A percentile compares a stretch with the other conserved stretches of the same genome.
Conservation (phyloP, 2,113 vertebrate species). For the Leptobrachium leishanense region DNA sequence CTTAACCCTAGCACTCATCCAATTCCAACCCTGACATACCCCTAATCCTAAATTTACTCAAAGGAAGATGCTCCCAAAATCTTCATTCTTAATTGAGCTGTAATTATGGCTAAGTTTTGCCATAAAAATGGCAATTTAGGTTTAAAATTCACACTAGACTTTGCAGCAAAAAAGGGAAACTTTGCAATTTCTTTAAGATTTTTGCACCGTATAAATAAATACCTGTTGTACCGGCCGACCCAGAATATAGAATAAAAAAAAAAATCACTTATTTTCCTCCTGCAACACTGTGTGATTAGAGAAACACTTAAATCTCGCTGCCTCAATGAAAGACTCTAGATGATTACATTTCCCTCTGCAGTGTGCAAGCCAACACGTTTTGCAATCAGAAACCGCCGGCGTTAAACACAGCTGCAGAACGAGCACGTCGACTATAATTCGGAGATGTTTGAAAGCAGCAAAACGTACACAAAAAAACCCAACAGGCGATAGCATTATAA, state of each 20-base stretch:
- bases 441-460: conserved; percentile 7
- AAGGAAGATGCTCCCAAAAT: too few species aligned
- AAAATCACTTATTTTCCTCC: background rate
- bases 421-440: conserved; percentile 24
- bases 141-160: too few species aligned
- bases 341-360: conserved; percentile 41
- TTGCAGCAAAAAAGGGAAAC: too few species aligned
- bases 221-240: too few species aligned
- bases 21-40: too few species aligned
- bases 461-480: conserved; percentile 19
- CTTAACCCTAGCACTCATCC: too few species aligned
- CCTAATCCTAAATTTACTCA: too few species aligned
- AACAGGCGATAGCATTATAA: background rate
- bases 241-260: background rate
- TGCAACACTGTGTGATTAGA: conserved; percentile 16
- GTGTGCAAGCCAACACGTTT: conserved; percentile 33
- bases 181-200: too few species aligned
- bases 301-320: conserved; percentile 19
- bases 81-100: too few species aligned
- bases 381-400: conserved; percentile 45
- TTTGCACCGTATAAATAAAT: too few species aligned
- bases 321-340: conserved; percentile 24
- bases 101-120: too few species aligned
- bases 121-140: too few species aligned
- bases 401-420: conserved; percentile 37